phyloP scores from a whole-genome alignment of 2,797 vertebrate genomes.

The Spondyliosoma cantharus region DNA sequence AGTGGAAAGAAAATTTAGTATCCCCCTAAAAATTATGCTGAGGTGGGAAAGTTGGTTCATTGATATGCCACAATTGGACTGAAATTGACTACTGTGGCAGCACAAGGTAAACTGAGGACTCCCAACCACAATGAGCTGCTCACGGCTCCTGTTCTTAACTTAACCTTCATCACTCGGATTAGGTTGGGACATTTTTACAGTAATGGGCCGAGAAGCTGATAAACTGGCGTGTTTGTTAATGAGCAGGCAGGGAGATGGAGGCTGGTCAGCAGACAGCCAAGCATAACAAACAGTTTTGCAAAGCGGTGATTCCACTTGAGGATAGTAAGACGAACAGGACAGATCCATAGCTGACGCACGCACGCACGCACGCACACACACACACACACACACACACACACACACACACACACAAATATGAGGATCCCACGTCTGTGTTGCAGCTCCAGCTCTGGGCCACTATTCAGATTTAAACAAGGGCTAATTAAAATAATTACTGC shows the following conservation, averaged over 20 bases:
- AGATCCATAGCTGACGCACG: neutral
- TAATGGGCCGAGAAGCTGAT: conserved; percentile 21
- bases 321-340: conserved; percentile 32
- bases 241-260: conserved; percentile 34
- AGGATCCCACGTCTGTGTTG: conserved; percentile 27
- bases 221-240: conserved; percentile 24
- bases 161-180: neutral
- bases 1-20: neutral
- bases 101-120: neutral
- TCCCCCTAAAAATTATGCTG: too few relatives aligned
- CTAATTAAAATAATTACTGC: conserved; percentile 83
- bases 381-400: conserved; percentile 7
- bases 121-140: neutral
- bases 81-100: neutral
- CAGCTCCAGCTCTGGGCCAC: conserved; percentile 60
- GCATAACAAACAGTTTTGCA: conserved; percentile 3
- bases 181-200: conserved; percentile 5
- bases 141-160: neutral
- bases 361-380: conserved; percentile 6
- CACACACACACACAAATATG: conserved; percentile 5
- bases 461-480: conserved; percentile 73
- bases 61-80: neutral
- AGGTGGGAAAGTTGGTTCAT: neutral
- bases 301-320: conserved; percentile 51
- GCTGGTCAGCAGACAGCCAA: conserved; percentile 34